Conservation (phyloP, 2,113 vertebrate species). For the Sinocyclocheilus anophthalmus region DNA sequence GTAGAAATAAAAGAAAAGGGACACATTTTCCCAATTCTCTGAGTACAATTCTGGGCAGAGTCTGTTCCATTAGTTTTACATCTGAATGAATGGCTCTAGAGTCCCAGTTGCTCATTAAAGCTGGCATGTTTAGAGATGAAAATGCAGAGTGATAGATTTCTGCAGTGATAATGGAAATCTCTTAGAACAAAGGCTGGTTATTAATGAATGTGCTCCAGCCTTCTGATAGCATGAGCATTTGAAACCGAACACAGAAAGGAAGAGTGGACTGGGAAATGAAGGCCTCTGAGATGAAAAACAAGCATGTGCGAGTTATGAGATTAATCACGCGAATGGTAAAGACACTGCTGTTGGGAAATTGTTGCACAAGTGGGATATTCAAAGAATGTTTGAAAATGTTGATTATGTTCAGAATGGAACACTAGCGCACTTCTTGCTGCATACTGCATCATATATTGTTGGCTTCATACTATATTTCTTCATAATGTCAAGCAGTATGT, state of each 20-base stretch:
- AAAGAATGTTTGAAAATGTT: slow-evolving; percentile 11
- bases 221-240: slow-evolving; percentile 53
- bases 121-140: slow-evolving; percentile 56
- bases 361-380: slow-evolving; percentile 33
- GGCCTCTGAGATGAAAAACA: slow-evolving; percentile 48
- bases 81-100: slow-evolving; percentile 30
- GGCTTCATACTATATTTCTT: not conserved
- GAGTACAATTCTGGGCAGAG: not conserved
- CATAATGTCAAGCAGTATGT: not conserved
- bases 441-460: not conserved
- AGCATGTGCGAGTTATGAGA: slow-evolving; percentile 43
- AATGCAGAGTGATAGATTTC: slow-evolving; percentile 46
- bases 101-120: slow-evolving; percentile 50
- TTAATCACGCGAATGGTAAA: slow-evolving; percentile 36
- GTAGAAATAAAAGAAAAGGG: slow-evolving; percentile 28
- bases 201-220: slow-evolving; percentile 51
- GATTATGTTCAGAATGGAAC: not conserved
- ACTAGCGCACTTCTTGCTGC: not conserved
- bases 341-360: slow-evolving; percentile 40
- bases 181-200: slow-evolving; percentile 54
- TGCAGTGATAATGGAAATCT: slow-evolving; percentile 55
- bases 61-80: slow-evolving; percentile 1
- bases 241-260: slow-evolving; percentile 40
- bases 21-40: slow-evolving; percentile 23
- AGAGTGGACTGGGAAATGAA: slow-evolving; percentile 37